Percentiles rank a stretch among this genome's conserved stretches.
Evolutionary conservation across 1,140 invertebrate species (phyloP).

Genomic region (Aphelinus atriplicis): DNA sequence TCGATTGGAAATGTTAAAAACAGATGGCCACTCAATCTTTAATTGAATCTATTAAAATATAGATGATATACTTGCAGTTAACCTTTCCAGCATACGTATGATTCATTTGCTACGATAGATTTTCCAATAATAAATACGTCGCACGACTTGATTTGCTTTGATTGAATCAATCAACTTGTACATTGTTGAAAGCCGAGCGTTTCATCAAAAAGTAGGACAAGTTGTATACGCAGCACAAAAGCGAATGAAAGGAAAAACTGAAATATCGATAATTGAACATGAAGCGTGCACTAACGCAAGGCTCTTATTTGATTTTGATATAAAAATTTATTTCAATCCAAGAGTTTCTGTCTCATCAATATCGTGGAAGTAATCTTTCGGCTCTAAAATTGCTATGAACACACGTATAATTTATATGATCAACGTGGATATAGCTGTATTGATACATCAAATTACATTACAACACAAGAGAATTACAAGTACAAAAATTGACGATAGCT

Average conservation of each 20-base stretch:
- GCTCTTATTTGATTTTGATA: conserved; percentile 22
- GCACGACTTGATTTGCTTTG: conserved; percentile 13
- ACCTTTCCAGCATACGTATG: conserved; percentile 14
- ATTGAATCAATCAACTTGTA: conserved; percentile 29
- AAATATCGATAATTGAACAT: conserved; percentile 29
- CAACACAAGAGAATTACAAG: too few species aligned
- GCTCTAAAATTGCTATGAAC: conserved; percentile 14
- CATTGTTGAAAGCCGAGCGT: conserved; percentile 10
- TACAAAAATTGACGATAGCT: too few species aligned
- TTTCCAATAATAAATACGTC: conserved; percentile 23
- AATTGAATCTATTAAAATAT: too few species aligned
- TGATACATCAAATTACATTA: too few species aligned
- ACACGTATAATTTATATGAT: too few species aligned
- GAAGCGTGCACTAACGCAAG: conserved; percentile 20
- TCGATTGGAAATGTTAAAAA: too few species aligned
- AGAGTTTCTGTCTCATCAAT: background rate
- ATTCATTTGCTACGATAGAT: conserved; percentile 1
- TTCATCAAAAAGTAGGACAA: conserved; percentile 26
- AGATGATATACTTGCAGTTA: background rate
- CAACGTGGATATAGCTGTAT: too few species aligned
- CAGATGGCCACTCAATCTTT: too few species aligned
- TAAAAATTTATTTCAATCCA: background rate
- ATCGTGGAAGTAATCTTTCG: conserved; percentile 1
- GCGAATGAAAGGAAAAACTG: conserved; percentile 14
- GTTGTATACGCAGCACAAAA: conserved; percentile 15